Base-by-base conservation (phyloP, 35 echinoderm and acorn worm species). In the Apostichopus californicus region DNA sequence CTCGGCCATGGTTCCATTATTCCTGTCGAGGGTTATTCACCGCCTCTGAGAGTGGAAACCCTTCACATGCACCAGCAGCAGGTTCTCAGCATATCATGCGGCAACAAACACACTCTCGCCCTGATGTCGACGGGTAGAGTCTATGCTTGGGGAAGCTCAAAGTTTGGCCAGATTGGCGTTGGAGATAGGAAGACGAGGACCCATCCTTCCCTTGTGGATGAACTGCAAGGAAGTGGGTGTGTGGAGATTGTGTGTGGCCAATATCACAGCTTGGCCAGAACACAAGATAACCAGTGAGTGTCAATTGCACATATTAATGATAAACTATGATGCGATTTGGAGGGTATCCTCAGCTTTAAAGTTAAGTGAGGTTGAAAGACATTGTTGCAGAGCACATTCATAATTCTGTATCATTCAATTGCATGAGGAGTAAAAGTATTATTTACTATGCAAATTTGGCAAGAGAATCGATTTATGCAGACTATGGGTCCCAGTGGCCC, bases 1-100 rank as follows among this genome's bases (percentile, higher is more conserved):
- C 86, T 97, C 54, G 95, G 95, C 26, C 95, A 97, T 46, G 95
- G 95, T 78, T 94, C 94, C 55, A 97, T 97, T 52, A 94, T 97
- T 8, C 94, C 95, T 24, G 86, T 90, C 0, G 93, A 97, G 34
- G 95, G 95, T 12, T 93, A 55, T 57, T 92, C 95, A 56, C 88
- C 91, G 23, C 95, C 95, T 8, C 88, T 91, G n/a, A 21, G 95
- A 73, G 70, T 73, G 15, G 94, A 95, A 87, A 96, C 93, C 13
- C 91, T 96, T 15, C 95, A 94, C 81, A 97, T 97, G 95, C 95
- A 97, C 25, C 90, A 92, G 9, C 92, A 94, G 10, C 95, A 86
- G 24, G 93, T 99, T 28, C 55, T 94, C 18, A 75, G 95, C 18
- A 91, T 99, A 20, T 80, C 97, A 2, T 99, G 95, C 86, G 97